Conservation (phyloP, 1,140 invertebrate species). For the Cydia strobilella region DNA sequence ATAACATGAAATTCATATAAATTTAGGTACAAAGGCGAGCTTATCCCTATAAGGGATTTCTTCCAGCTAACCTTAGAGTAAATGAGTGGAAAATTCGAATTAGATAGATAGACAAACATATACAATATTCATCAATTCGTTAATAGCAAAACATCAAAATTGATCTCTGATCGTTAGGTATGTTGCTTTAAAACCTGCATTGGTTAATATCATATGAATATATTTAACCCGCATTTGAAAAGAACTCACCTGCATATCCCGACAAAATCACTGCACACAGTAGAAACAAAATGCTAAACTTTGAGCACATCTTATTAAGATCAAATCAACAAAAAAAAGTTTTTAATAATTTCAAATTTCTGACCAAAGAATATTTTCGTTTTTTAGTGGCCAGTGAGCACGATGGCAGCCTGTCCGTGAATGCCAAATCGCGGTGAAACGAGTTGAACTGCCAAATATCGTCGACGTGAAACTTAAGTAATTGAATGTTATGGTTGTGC, state of each 20-base stretch:
- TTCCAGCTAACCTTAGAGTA: too few relatives aligned
- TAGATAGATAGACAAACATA: too few relatives aligned
- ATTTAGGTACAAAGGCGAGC: too few relatives aligned
- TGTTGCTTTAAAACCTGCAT: background rate
- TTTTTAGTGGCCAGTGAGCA: conserved; percentile 15
- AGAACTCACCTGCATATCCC: conserved; percentile 8
- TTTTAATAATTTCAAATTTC: background rate
- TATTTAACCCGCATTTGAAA: background rate
- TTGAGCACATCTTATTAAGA: background rate
- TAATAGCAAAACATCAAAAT: too few relatives aligned
- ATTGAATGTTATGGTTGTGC: conserved; percentile 17
- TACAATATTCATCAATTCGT: too few relatives aligned
- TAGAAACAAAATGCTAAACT: background rate
- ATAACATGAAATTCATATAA: too few relatives aligned
- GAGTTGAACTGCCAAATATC: conserved; percentile 16
- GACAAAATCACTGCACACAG: background rate
- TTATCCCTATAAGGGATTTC: too few relatives aligned
- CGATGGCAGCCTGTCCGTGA: conserved; percentile 22
- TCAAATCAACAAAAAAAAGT: background rate
- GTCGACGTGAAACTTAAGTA: conserved; percentile 9
- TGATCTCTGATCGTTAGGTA: background rate
- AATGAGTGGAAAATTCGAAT: too few relatives aligned
- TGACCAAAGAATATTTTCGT: background rate
- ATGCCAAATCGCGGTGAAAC: conserved; percentile 10
- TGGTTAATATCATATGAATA: background rate